A percentile compares a stretch with the other conserved stretches of the same genome.
Evolutionary conservation across 2,113 vertebrate genomes (phyloP).

Genomic region (Hyla sarda): DNA sequence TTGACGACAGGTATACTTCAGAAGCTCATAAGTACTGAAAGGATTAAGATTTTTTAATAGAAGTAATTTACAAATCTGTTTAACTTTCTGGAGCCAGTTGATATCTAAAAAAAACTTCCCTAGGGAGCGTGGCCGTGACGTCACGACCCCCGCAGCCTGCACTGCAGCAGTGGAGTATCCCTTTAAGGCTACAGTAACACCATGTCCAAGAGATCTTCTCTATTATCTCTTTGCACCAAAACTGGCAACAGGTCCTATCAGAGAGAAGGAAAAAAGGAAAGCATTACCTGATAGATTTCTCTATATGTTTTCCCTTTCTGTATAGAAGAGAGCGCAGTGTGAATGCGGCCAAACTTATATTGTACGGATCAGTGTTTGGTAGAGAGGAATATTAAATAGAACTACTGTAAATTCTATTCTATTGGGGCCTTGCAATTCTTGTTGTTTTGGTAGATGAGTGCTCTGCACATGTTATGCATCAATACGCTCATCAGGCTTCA

Average conservation of each 20-base stretch:
- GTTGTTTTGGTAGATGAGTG: background rate
- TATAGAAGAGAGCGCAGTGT: background rate
- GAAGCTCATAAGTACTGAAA: too few relatives aligned
- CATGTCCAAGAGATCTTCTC: background rate
- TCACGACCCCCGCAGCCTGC: too few relatives aligned
- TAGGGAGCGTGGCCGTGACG: too few relatives aligned
- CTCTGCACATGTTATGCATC: background rate
- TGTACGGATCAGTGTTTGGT: background rate
- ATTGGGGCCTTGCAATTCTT: background rate
- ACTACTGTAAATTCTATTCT: background rate
- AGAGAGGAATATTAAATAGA: background rate
- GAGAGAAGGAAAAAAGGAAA: background rate
- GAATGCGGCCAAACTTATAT: background rate
- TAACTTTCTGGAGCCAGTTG: too few relatives aligned
- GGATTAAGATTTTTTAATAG: too few relatives aligned
- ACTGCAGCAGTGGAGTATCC: too few relatives aligned
- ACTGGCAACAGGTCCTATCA: background rate
- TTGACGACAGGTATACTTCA: too few relatives aligned
- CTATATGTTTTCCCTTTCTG: background rate
- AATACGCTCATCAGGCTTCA: background rate
- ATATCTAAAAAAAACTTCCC: too few relatives aligned
- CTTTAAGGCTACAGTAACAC: too few relatives aligned
- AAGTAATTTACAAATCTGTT: too few relatives aligned
- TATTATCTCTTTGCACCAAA: background rate
- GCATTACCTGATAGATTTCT: background rate